Evolutionary conservation across 2,113 vertebrate species (phyloP).

Genomic region (Indicator maculatus): DNA sequence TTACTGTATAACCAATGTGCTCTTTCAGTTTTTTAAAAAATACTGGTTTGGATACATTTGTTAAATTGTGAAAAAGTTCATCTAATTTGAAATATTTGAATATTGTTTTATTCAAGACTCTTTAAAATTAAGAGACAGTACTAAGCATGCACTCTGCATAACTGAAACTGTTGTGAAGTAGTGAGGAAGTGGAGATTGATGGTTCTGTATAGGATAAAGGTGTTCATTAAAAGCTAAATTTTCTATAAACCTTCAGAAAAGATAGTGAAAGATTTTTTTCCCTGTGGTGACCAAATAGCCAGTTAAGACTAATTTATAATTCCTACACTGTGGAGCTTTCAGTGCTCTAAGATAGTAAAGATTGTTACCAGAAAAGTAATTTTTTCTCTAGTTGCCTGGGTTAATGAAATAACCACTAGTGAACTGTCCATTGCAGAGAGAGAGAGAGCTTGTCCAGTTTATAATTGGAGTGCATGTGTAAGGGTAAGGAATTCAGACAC

Average conservation of each 20-base stretch:
- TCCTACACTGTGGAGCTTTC: not conserved
- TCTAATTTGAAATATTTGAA: not conserved
- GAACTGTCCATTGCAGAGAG: not conserved
- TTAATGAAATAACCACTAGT: not conserved
- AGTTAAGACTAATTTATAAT: not conserved
- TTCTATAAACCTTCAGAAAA: not conserved
- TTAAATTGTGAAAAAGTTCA: not conserved
- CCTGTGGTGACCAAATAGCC: not conserved
- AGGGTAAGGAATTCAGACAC: not conserved
- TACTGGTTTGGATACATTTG: not conserved
- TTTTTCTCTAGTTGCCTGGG: not conserved
- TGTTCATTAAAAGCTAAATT: not conserved
- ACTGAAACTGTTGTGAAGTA: not conserved
- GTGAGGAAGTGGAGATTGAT: not conserved
- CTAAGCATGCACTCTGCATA: not conserved
- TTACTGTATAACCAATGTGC: not conserved
- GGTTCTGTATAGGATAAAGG: not conserved
- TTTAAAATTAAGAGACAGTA: not conserved
- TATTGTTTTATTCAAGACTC: not conserved
- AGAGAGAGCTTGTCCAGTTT: not conserved
- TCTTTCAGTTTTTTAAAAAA: conserved; percentile 15
- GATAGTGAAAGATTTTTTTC: not conserved
- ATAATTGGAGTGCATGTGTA: not conserved
- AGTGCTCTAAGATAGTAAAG: not conserved
- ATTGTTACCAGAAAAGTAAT: not conserved